Evolutionary conservation across 2,113 vertebrate species (phyloP).

Genomic region (Amphiprion ocellaris): DNA sequence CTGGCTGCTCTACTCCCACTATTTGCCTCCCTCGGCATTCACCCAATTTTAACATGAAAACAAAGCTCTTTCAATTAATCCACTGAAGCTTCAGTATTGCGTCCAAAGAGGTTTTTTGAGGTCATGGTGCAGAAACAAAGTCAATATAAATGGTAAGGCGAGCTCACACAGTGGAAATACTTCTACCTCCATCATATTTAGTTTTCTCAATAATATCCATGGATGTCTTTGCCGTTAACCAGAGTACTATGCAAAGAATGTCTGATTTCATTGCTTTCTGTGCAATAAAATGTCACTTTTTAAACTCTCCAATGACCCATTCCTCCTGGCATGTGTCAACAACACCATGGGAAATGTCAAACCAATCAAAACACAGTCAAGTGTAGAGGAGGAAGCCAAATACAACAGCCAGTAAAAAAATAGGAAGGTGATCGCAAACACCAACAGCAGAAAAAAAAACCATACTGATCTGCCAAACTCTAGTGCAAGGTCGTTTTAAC

Average conservation of each 20-base stretch:
- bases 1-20: neutral
- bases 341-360: neutral
- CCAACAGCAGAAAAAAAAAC: constrained; percentile 6
- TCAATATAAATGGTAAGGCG: constrained; percentile 30
- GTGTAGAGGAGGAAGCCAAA: constrained; percentile 2
- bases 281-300: constrained; percentile 3
- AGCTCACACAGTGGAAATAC: constrained; percentile 17
- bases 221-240: neutral
- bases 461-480: constrained; percentile 9
- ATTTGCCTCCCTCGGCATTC: neutral
- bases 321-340: neutral
- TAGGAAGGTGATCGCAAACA: neutral
- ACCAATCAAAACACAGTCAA: neutral
- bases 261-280: constrained; percentile 5
- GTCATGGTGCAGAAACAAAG: constrained; percentile 48
- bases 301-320: neutral
- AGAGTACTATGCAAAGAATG: neutral
- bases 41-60: constrained; percentile 35
- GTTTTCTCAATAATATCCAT: neutral
- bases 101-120: constrained; percentile 51
- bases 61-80: constrained; percentile 50
- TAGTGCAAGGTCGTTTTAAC: neutral
- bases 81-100: constrained; percentile 36
- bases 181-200: constrained; percentile 5
- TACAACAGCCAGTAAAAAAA: constrained; percentile 29